Conservation (phyloP, 1,140 invertebrate genomes). For the Arion vulgaris region DNA sequence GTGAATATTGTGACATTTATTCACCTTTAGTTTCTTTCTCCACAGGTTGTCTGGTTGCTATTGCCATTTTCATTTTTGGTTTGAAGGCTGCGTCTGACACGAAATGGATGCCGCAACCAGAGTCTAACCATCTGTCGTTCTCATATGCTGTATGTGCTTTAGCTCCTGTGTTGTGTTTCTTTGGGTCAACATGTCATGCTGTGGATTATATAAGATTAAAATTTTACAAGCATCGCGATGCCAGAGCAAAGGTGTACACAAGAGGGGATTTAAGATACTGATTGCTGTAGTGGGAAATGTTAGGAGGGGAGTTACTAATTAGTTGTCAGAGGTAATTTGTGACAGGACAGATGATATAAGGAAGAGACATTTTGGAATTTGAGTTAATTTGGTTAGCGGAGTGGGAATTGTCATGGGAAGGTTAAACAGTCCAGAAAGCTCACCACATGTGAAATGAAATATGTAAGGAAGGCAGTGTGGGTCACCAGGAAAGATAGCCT, state of each 20-base stretch:
- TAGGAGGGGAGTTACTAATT: too few relatives aligned
- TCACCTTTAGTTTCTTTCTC: background rate
- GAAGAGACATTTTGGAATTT: too few relatives aligned
- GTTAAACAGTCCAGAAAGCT: too few relatives aligned
- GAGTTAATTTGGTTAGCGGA: too few relatives aligned
- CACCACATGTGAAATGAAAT: too few relatives aligned
- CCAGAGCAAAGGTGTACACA: slow-evolving; percentile 25
- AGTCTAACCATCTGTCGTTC: slow-evolving; percentile 36
- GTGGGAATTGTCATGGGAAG: too few relatives aligned
- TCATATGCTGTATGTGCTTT: slow-evolving; percentile 31
- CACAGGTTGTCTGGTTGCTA: slow-evolving; percentile 15
- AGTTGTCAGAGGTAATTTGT: too few relatives aligned
- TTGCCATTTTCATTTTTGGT: slow-evolving; percentile 32
- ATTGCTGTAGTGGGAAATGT: background rate
- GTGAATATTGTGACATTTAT: too few relatives aligned
- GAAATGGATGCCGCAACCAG: slow-evolving; percentile 27
- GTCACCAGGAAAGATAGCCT: too few relatives aligned
- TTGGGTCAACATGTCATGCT: slow-evolving; percentile 23
- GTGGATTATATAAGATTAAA: slow-evolving; percentile 13
- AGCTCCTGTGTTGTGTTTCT: slow-evolving; percentile 28
- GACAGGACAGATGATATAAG: too few relatives aligned
- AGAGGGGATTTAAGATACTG: slow-evolving; percentile 16
- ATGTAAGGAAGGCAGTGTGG: too few relatives aligned
- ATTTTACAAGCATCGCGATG: slow-evolving; percentile 9
- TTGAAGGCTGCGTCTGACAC: slow-evolving; percentile 2